phyloP scores from a whole-genome alignment of 2,888 invertebrate genomes.

The Eristalis pertinax region DNA sequence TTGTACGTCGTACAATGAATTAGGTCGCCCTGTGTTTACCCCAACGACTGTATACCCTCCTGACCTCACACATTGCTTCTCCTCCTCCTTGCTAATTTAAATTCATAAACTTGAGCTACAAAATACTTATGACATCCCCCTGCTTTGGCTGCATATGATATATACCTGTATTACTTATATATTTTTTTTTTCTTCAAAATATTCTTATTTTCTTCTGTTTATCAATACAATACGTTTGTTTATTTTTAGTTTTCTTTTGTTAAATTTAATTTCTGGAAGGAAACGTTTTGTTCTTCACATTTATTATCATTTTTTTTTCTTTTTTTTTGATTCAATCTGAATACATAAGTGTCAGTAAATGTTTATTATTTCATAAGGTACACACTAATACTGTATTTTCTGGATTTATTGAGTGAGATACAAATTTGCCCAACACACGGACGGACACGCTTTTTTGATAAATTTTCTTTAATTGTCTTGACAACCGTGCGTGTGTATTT shows the following conservation, averaged over 20 bases:
- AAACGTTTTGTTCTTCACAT: slow-evolving; percentile 55
- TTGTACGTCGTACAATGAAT: too few relatives aligned
- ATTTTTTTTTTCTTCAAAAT: not conserved
- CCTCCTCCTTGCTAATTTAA: slow-evolving; percentile 61
- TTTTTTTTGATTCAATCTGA: slow-evolving; percentile 60
- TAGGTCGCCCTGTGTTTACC: too few relatives aligned
- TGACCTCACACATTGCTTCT: slow-evolving; percentile 44
- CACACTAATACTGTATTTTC: slow-evolving; percentile 17
- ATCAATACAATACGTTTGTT: not conserved
- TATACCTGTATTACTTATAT: slow-evolving; percentile 58
- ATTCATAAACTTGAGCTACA: slow-evolving; percentile 63
- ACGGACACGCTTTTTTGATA: slow-evolving; percentile 49
- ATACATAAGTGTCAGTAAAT: slow-evolving; percentile 18
- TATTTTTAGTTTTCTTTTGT: not conserved
- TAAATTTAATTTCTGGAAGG: slow-evolving; percentile 65
- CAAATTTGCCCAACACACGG: slow-evolving; percentile 47
- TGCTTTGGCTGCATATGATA: slow-evolving; percentile 57
- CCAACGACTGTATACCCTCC: not conserved
- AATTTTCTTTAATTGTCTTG: slow-evolving; percentile 13
- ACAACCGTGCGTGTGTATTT: slow-evolving; percentile 43
- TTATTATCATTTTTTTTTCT: slow-evolving; percentile 57
- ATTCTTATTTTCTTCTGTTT: slow-evolving; percentile 21
- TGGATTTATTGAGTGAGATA: slow-evolving; percentile 38
- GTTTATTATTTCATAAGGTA: slow-evolving; percentile 27
- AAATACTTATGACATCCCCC: slow-evolving; percentile 37